Percentiles rank a stretch among this genome's conserved stretches.
Evolutionary conservation across 1,140 invertebrate genomes (phyloP).

Genomic region (Dendrolimus kikuchii): DNA sequence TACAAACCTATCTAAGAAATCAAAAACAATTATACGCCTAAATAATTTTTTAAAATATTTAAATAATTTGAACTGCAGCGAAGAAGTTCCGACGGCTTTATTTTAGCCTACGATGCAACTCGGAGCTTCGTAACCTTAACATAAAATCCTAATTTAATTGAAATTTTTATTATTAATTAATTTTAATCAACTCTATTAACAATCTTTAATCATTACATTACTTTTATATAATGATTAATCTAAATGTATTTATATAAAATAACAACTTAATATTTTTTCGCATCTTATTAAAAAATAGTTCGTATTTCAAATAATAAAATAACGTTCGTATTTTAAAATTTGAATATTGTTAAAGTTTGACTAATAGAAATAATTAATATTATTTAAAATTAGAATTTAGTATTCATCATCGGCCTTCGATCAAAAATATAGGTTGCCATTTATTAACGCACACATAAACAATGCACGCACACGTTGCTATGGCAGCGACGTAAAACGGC

Average conservation of each 20-base stretch:
- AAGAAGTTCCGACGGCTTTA: slow-evolving; percentile 53
- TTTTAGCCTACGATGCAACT: slow-evolving; percentile 60
- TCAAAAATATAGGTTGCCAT: slow-evolving; percentile 68
- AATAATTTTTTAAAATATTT: background rate
- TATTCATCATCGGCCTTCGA: slow-evolving; percentile 58
- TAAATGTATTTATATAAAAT: slow-evolving; percentile 5
- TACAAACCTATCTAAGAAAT: too few species aligned
- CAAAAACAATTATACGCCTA: too few species aligned
- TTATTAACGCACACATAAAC: slow-evolving; percentile 59
- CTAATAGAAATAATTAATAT: slow-evolving; percentile 5
- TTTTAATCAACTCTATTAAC: too few species aligned
- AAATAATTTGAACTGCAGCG: background rate
- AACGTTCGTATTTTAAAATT: background rate
- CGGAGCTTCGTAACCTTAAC: slow-evolving; percentile 23
- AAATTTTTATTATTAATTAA: slow-evolving; percentile 1
- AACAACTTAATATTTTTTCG: background rate
- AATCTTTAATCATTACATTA: too few species aligned
- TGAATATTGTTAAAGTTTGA: slow-evolving; percentile 2
- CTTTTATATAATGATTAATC: background rate
- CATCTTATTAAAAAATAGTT: slow-evolving; percentile 4
- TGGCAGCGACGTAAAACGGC: slow-evolving; percentile 21
- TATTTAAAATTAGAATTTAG: slow-evolving; percentile 16
- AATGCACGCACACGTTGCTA: slow-evolving; percentile 29
- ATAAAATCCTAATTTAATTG: slow-evolving; percentile 7
- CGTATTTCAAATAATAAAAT: slow-evolving; percentile 9